Evolutionary conservation across 2,888 invertebrate species (phyloP).

Genomic region (Crematogaster levior): DNA sequence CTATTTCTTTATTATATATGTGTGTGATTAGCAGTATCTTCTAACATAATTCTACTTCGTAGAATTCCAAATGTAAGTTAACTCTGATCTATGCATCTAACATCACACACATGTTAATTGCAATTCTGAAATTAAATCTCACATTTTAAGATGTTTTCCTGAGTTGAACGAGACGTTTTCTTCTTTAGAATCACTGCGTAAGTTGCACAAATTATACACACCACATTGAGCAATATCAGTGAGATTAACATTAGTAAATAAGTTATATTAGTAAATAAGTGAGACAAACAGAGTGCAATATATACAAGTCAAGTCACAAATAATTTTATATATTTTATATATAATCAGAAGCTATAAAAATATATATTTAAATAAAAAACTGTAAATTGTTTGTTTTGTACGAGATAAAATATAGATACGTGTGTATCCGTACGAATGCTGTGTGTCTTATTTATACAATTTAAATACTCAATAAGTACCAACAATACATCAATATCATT

Average conservation of each 20-base stretch:
- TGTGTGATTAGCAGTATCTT: background rate
- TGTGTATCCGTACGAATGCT: background rate
- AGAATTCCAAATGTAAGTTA: background rate
- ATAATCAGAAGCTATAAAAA: constrained; percentile 1
- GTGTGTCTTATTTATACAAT: constrained; percentile 4
- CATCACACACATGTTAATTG: background rate
- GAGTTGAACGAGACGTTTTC: background rate
- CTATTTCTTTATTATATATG: background rate
- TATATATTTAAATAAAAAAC: background rate
- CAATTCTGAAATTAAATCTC: background rate
- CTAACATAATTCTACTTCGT: background rate
- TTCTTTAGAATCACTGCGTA: background rate
- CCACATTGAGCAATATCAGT: background rate
- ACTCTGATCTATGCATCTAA: background rate
- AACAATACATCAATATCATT: no score
- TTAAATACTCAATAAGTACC: no score
- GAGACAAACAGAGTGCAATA: background rate
- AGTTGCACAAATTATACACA: constrained; percentile 9
- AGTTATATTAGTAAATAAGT: background rate
- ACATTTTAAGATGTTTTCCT: background rate
- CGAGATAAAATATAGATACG: background rate
- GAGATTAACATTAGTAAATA: constrained; percentile 1
- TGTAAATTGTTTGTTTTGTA: constrained; percentile 7
- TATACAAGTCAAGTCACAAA: background rate
- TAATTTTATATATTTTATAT: constrained; percentile 30